These are phyloP conservation scores for Diadema setosum DNA, from an alignment of 35 echinoderm and acorn worm species.

Conservation along the genomic window DNA sequence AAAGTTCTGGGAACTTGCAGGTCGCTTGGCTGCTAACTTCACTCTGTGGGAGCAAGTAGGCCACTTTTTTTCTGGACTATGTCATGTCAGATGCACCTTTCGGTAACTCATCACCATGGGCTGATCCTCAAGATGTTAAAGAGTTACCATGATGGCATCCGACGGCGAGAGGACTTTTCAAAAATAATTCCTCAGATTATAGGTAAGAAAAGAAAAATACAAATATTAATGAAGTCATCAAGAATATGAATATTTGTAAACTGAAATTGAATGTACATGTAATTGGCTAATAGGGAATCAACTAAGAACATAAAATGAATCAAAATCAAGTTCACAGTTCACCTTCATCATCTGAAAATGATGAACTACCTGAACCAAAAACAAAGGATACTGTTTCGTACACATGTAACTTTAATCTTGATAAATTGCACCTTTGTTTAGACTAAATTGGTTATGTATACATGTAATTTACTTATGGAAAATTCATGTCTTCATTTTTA, in stretches of 20 bases:
- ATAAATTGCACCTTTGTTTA: no score
- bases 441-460: no score
- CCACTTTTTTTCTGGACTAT: neutral
- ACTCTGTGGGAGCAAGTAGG: neutral
- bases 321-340: neutral
- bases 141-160: neutral
- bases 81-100: neutral
- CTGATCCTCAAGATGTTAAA: neutral
- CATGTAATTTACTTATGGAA: no score
- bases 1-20: neutral
- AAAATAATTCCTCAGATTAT: neutral
- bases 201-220: neutral
- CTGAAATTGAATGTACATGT: no score
- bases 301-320: neutral
- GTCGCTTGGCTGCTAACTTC: neutral
- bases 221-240: neutral
- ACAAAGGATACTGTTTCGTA: no score
- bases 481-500: no score
- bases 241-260: neutral
- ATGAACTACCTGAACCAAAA: neutral
- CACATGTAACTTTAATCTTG: no score
- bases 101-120: neutral
- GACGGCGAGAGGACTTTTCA: neutral
- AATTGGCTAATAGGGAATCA: neutral
- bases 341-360: neutral